A percentile compares a stretch with the other conserved stretches of the same genome.
These are phyloP conservation scores for Urechis unicinctus DNA, from an alignment of 2,888 invertebrate species.

Conservation along the genomic window DNA sequence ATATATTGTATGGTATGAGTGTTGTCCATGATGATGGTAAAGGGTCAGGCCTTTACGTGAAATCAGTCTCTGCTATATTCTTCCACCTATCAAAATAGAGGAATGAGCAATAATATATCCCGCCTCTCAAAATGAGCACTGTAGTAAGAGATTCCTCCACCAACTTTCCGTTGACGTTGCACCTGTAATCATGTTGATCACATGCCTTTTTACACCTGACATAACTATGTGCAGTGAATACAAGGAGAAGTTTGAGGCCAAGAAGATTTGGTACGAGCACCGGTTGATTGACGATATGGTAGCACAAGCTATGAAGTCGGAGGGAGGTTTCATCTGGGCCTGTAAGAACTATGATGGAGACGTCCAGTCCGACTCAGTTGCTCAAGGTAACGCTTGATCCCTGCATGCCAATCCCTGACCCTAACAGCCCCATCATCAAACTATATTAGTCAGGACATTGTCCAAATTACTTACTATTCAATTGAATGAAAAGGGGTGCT, in stretches of 20 bases:
- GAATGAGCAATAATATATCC: too few species aligned
- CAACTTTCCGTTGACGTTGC: too few species aligned
- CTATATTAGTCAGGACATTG: background rate
- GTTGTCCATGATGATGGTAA: too few species aligned
- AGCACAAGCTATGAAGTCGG: constrained; percentile 93
- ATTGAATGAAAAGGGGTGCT: too few species aligned
- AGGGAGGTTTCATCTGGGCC: constrained; percentile 99
- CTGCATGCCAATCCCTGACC: background rate
- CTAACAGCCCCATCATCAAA: background rate
- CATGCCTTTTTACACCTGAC: too few species aligned
- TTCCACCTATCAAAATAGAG: too few species aligned
- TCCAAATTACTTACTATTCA: background rate
- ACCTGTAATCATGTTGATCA: too few species aligned
- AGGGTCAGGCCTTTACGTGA: too few species aligned
- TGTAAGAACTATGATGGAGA: constrained; percentile 99
- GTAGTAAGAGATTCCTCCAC: too few species aligned
- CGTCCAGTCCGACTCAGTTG: constrained; percentile 96
- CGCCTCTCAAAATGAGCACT: too few species aligned
- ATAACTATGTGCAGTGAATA: constrained; percentile 64
- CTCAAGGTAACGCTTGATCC: constrained; percentile 88
- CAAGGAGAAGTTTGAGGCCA: constrained; percentile 74
- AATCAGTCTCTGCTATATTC: background rate
- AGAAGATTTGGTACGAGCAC: constrained; percentile 95
- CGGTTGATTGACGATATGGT: constrained; percentile 99
- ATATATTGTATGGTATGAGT: too few species aligned